phyloP scores from a whole-genome alignment of 2,113 vertebrate species.

The Myocastor coypus region DNA sequence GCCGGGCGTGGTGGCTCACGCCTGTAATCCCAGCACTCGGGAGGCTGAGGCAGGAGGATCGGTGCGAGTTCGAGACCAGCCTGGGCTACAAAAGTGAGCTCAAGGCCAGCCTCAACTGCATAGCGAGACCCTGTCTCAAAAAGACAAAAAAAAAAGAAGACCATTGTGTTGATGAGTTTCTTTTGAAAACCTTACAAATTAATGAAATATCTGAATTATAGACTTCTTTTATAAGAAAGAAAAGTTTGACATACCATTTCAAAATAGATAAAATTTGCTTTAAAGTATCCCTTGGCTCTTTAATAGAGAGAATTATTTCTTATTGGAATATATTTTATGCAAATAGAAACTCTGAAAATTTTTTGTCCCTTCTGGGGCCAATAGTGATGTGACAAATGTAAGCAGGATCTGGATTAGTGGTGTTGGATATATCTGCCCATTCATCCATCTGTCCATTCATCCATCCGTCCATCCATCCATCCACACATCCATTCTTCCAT shows the following conservation, averaged over 20 bases:
- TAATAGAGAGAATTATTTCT: not conserved
- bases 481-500: no score
- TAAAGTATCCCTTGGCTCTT: not conserved
- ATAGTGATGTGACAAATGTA: not conserved
- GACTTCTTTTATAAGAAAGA: not conserved
- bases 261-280: not conserved
- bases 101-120: no score
- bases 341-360: not conserved
- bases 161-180: no score
- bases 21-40: no score
- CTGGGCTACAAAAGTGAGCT: no score
- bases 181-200: not conserved
- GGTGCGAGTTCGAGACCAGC: no score
- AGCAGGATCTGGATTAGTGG: not conserved
- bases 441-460: no score
- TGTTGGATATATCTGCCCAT: not conserved
- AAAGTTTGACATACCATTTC: not conserved
- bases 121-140: no score
- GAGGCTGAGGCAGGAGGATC: no score
- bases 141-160: no score
- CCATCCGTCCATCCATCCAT: no score
- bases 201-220: not conserved
- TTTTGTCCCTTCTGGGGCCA: not conserved
- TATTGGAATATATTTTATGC: not conserved
- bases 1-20: no score